Conservation (phyloP, 2,113 vertebrate genomes). For the Mus spicilegus region DNA sequence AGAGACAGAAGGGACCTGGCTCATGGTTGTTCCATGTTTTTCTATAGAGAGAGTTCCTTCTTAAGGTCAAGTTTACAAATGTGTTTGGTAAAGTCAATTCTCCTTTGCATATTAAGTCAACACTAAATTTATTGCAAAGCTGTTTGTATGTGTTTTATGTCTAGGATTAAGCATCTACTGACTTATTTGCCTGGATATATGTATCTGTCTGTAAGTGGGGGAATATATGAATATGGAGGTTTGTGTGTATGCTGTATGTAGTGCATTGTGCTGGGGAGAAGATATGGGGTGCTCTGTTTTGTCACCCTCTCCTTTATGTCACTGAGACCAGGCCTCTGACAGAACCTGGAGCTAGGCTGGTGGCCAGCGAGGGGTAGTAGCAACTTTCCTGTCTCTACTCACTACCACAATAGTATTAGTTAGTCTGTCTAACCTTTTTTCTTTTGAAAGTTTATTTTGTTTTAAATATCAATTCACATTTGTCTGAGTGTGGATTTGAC, state of each 20-base stretch:
- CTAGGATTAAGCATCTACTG: not conserved
- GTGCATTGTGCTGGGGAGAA: not conserved
- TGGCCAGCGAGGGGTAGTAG: not conserved
- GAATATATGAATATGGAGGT: not conserved
- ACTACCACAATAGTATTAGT: no score
- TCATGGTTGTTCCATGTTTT: not conserved
- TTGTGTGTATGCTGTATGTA: no score
- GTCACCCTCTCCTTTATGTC: not conserved
- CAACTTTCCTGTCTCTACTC: no score
- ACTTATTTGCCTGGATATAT: not conserved
- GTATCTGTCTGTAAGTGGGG: not conserved
- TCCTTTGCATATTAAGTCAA: not conserved
- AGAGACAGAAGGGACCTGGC: not conserved
- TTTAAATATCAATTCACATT: not conserved
- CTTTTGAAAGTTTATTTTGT: not conserved
- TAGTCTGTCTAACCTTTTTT: not conserved
- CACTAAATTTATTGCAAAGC: not conserved
- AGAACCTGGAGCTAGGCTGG: not conserved
- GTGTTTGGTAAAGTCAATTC: not conserved
- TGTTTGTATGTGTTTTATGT: not conserved
- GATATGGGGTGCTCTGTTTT: not conserved
- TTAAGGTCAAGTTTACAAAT: slow-evolving; percentile 4
- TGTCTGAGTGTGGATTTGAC: not conserved
- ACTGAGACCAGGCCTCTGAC: not conserved
- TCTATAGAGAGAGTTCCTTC: not conserved